Evolutionary conservation across 2,113 vertebrate genomes (phyloP), one percentile per base, ranked within the genome.

Genomic region (Herpailurus yagouaroundi): DNA sequence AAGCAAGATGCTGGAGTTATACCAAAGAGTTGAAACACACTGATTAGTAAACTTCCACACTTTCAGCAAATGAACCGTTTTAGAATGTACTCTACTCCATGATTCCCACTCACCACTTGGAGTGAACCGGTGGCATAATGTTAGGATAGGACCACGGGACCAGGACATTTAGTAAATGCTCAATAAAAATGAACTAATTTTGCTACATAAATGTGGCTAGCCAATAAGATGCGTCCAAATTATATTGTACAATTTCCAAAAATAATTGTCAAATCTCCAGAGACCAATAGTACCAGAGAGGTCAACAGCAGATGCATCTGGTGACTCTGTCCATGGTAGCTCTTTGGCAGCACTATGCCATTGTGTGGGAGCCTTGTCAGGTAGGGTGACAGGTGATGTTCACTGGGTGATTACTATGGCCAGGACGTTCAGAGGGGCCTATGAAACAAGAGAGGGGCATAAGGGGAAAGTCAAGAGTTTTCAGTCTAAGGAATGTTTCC

Each of bases 311-410:
- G 21, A 5, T 66, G 13, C 5, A 45, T 31, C 31, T 73, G 15
- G 9, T 87, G 29, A 63, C 69, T 45, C 21, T 82, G 18, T 31
- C 36, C 33, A 33, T 63, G 27, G 33, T 69, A 66, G 45, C 36
- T 33, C 0, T 45, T 57, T 38, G 25, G 48, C 7, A 6, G 3
- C 3, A 1, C 33, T 27, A 1, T 13, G 13, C 15, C 23, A n/a
- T 21, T 9, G 0, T 8, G 3, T 41, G 82, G 64, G 38, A 18
- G 36, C 45, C 63, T 0, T 63, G 13, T n/a, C 4, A 11, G 48
- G 29, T 36, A 66, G 18, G 7, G 84, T 38, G 38, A 64, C 29
- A 68, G 18, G 5, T 41, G 19, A 21, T 25, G 55, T 23, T 94
- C 25, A 3, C 3, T 60, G 18, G 33, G 15, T 85, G 66, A 29